Evolutionary conservation across 1,140 invertebrate genomes (phyloP), one percentile per base, ranked within the genome.

Genomic region (Coptotermes formosanus): DNA sequence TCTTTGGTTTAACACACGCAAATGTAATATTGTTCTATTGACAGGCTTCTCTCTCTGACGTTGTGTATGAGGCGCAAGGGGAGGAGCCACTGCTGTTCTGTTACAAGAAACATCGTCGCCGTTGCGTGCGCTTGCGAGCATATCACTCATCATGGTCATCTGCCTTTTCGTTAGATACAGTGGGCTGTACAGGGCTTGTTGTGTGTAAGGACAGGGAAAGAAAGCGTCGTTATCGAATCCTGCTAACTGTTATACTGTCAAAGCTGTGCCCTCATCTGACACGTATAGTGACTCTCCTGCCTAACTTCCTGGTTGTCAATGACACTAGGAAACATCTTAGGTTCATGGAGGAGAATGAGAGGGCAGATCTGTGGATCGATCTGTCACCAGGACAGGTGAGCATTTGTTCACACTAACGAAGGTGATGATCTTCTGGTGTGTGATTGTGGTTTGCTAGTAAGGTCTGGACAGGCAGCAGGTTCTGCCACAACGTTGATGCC

Each of bases 341-440:
- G 44, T 97, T 95, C 90, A 97, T 97, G 96, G 96, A 97, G 89
- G 94, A 96, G 88, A 97, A 97, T 89, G 95, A 96, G 89, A 93
- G 95, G 75, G 95, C 95, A 0, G 96, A 97, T 91, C 91, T 97
- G 0, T 97, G 96, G 96, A 94, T 95, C 81, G 96, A 97, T 91
- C 91, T 97, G 45, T 90, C 92, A 8, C 94, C 95, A 4, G 92
- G 93, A 84, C 95, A 96, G 90, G 93, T 93, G 90, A 87, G 82
- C 55, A 38, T 44, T 44, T 3, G 45, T 55, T 0, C 11, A 48
- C 0, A 48, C 3, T 48, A 12, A 48, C 9, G 4, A 38, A 2
- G 38, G 38, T 38, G 38, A 48, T 48, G 48, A 48, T 48, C 16
- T 48, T 48, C 9, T 48, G 9, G 48, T 48, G 9, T 12, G 9